These are phyloP conservation scores for Dynastes tityus DNA, from an alignment of 2,888 invertebrate species.

Conservation along the genomic window DNA sequence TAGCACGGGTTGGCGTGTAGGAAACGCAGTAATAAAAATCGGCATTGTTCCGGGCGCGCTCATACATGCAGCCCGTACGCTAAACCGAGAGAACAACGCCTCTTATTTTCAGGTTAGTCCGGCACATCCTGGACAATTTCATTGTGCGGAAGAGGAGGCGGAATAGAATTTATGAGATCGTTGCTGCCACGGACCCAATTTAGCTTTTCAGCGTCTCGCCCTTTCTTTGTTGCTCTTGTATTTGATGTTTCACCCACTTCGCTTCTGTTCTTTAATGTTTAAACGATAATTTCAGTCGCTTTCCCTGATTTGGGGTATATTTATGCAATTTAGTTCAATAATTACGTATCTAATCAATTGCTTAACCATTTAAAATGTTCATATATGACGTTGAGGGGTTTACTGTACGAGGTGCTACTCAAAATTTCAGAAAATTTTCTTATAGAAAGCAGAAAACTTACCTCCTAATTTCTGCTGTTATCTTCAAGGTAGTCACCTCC, in stretches of 20 bases:
- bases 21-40: constrained; percentile 40
- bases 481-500: too few relatives aligned
- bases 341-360: too few relatives aligned
- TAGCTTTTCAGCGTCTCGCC: constrained; percentile 27
- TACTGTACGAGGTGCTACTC: too few relatives aligned
- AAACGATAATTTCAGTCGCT: not conserved
- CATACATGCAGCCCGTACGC: not conserved
- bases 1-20: constrained; percentile 24
- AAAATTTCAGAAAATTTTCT: too few relatives aligned
- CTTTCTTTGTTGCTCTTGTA: not conserved
- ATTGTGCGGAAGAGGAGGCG: constrained; percentile 28
- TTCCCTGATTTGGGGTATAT: too few relatives aligned
- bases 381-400: too few relatives aligned
- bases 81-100: constrained; percentile 14
- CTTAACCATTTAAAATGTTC: too few relatives aligned
- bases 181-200: constrained; percentile 27
- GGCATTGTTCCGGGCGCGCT: constrained; percentile 31
- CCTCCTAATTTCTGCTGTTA: too few relatives aligned
- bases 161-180: constrained; percentile 31
- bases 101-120: constrained; percentile 8
- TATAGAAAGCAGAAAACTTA: too few relatives aligned
- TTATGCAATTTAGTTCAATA: too few relatives aligned
- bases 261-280: not conserved
- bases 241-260: not conserved
- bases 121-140: constrained; percentile 33